Conservation (phyloP, 2,797 vertebrate species). For the Oreochromis grahami region DNA sequence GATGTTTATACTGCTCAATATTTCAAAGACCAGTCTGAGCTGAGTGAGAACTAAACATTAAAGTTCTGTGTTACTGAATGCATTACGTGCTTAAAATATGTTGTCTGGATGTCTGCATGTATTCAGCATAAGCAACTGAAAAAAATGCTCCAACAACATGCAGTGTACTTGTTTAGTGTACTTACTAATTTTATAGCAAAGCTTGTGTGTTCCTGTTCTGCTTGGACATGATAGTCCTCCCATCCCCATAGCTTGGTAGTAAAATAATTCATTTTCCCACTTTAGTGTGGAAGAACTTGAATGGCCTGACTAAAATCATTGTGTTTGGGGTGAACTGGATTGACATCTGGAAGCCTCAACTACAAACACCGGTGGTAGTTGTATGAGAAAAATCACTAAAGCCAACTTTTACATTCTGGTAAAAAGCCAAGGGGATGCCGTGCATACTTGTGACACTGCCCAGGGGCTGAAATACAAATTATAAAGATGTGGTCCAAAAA, state of each 20-base stretch:
- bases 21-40: background rate
- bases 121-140: background rate
- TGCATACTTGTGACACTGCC: background rate
- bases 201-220: background rate
- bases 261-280: background rate
- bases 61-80: background rate
- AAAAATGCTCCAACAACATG: background rate
- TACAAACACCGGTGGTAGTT: background rate
- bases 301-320: background rate
- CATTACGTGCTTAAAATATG: background rate
- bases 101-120: background rate
- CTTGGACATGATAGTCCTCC: background rate
- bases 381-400: background rate
- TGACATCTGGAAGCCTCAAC: background rate
- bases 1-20: slow-evolving; percentile 2
- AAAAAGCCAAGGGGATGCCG: background rate
- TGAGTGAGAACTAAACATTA: background rate
- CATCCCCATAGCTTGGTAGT: accelerated
- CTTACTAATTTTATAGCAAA: background rate
- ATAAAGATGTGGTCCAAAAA: background rate
- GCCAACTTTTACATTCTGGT: background rate
- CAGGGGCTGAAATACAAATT: background rate
- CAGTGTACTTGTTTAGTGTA: background rate
- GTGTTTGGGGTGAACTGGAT: background rate
- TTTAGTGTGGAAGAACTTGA: background rate